Percentiles rank a stretch among this genome's conserved stretches.
phyloP scores from a whole-genome alignment of 2,113 vertebrate genomes.

The Tringa solitaria region DNA sequence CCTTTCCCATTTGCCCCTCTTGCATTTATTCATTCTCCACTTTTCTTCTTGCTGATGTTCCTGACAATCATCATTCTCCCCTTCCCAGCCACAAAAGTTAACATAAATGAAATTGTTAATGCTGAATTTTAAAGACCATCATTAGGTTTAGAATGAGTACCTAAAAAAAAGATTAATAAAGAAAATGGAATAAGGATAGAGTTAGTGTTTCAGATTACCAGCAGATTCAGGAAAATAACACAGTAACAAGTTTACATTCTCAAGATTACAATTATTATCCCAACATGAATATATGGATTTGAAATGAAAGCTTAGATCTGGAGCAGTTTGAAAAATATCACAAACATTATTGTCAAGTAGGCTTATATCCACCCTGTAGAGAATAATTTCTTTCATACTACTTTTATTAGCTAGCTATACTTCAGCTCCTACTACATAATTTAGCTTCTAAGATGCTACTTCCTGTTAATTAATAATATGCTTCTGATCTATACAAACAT shows the following conservation, averaged over 20 bases:
- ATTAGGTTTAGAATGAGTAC: neutral
- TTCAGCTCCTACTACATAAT: neutral
- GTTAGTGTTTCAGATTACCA: neutral
- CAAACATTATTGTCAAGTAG: neutral
- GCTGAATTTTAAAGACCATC: slow-evolving; percentile 35
- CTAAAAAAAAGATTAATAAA: neutral
- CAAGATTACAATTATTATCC: neutral
- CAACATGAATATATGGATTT: neutral
- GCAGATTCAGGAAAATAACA: neutral
- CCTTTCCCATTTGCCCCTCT: slow-evolving; percentile 30
- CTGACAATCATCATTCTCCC: slow-evolving; percentile 45
- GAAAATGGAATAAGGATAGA: neutral
- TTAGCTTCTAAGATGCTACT: neutral
- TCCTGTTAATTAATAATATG: slow-evolving; percentile 10
- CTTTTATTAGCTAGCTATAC: neutral
- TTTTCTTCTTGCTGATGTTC: neutral
- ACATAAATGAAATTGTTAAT: neutral
- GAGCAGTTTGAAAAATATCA: neutral
- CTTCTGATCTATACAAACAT: slow-evolving; percentile 18
- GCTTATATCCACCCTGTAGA: neutral
- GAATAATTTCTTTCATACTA: neutral
- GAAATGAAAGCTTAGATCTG: neutral
- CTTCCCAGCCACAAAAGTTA: slow-evolving; percentile 11
- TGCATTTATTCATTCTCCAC: slow-evolving; percentile 30
- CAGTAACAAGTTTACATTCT: neutral